phyloP scores from a whole-genome alignment of 2,797 vertebrate species.

The Picus viridis region DNA sequence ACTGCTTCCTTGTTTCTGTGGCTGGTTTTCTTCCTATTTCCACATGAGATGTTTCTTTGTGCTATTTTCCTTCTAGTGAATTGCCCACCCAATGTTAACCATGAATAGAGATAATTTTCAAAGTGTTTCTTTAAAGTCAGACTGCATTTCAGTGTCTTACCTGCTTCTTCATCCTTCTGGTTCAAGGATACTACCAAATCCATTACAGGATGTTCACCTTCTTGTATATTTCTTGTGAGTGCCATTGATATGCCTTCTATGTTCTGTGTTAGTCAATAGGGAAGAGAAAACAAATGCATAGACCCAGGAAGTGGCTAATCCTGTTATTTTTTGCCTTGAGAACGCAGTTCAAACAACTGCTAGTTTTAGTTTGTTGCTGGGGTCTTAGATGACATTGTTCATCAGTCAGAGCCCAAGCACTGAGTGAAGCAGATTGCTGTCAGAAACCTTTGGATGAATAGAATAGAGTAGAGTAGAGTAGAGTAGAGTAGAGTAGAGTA shows the following conservation, averaged over 20 bases:
- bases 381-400: not conserved
- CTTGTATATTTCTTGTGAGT: not conserved
- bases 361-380: not conserved
- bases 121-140: not conserved
- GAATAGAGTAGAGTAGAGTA: no score
- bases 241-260: not conserved
- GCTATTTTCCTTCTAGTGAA: not conserved
- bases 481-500: no score
- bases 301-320: not conserved
- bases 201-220: not conserved
- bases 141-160: not conserved
- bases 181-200: not conserved
- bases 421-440: not conserved
- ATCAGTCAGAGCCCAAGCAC: not conserved
- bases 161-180: not conserved
- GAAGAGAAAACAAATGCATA: not conserved
- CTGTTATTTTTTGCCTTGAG: not conserved
- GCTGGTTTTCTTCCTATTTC: not conserved
- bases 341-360: not conserved
- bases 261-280: not conserved
- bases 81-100: not conserved
- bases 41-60: not conserved
- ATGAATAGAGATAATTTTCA: not conserved
- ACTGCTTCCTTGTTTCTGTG: not conserved
- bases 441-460: not conserved